These are phyloP conservation scores for Bombus affinis DNA, from an alignment of 1,140 invertebrate genomes.

Conservation along the genomic window DNA sequence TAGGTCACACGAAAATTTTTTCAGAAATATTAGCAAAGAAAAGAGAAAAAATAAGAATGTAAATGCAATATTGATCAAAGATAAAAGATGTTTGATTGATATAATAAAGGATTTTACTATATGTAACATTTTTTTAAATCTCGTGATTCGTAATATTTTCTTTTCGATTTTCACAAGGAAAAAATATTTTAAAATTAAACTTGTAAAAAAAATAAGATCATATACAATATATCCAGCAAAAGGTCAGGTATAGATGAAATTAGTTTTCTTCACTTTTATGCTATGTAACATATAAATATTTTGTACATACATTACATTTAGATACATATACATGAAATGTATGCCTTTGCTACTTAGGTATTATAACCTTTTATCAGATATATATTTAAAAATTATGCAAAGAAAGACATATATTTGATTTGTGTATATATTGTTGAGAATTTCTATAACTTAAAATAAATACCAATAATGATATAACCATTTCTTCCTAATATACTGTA, in stretches of 20 bases:
- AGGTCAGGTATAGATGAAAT: background rate
- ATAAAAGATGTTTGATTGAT: conserved; percentile 28
- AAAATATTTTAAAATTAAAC: conserved; percentile 13
- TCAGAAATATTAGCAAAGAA: conserved; percentile 10
- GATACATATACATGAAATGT: conserved; percentile 22
- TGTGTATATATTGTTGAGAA: conserved; percentile 37
- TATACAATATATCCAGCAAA: conserved; percentile 9
- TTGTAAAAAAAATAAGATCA: conserved; percentile 18
- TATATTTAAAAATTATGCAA: conserved; percentile 31
- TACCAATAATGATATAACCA: conserved; percentile 18
- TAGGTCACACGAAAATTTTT: conserved; percentile 12
- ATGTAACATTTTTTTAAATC: background rate
- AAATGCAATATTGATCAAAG: conserved; percentile 23
- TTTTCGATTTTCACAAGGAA: conserved; percentile 8
- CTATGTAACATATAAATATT: conserved; percentile 46
- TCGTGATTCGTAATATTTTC: conserved; percentile 31
- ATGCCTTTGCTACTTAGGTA: conserved; percentile 23
- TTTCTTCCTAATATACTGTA: background rate
- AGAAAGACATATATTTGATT: conserved; percentile 47
- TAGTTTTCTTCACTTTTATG: conserved; percentile 9
- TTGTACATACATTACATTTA: conserved; percentile 46
- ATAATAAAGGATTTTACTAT: conserved; percentile 41
- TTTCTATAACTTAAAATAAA: conserved; percentile 59
- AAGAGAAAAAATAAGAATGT: background rate
- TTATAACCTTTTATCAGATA: conserved; percentile 40